Evolutionary conservation across 1,140 invertebrate species (phyloP), one percentile per base, ranked within the genome.

Genomic region (Chrysopa pallens): DNA sequence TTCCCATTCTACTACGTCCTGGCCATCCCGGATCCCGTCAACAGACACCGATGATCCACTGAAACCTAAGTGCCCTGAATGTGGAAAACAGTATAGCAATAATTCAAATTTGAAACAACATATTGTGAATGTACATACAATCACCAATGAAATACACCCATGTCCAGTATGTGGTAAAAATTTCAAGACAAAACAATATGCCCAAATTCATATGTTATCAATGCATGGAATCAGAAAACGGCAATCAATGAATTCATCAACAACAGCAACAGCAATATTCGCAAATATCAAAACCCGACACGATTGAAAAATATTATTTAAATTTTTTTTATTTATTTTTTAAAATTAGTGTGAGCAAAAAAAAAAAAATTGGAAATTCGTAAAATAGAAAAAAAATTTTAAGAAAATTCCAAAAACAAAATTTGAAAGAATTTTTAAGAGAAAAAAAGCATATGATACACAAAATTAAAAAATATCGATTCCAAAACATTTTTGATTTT

Each of bases 121-220:
- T 60, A 72, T 80, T 53, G 72, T 75, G 64, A 78, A 78, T 58
- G 74, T 80, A 54, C 76, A 78, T 63, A 74, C 75, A 46, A 68
- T 75, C 42, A 71, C 72, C 52, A 74, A 78, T 55, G 74, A 76
- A 53, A 78, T 76, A 72, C 74, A 74, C 48, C 69, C 71, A 50
- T 81, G 78, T 62, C 69, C 72, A 60, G 67, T 78, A 49, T 80
- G 78, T 61, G 76, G 76, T 50, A 80, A 78, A 62, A 73, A 74
- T 46, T 78, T 75, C 66, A 80, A 80, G 64, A 81, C 77, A 50
- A 78, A 78, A 60, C 77, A 81, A 58, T 80, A 80, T 56, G 68
- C 79, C 54, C 78, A 78, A 63, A 81, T 78, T 62, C 78, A 81
- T 59, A 75, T 78, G 58, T 70, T 78, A 31, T 75, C 78, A 62